Conservation (phyloP, 2,888 invertebrate genomes). For the Lasiommata megera region DNA sequence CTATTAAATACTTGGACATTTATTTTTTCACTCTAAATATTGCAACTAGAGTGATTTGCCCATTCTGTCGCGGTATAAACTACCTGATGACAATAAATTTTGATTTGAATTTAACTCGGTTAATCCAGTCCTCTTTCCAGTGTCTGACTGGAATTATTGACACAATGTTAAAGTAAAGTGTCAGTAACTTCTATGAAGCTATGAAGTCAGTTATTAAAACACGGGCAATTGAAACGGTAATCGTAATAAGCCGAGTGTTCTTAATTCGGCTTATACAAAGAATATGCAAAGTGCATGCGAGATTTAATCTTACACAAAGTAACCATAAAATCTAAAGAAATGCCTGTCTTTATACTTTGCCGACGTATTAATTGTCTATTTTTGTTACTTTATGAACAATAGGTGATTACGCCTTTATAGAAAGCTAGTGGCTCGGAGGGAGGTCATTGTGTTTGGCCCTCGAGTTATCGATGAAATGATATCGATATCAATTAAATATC, state of each 20-base stretch:
- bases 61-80: too few species aligned
- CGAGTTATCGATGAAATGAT: slow-evolving; percentile 49
- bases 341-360: slow-evolving; percentile 28
- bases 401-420: slow-evolving; percentile 74
- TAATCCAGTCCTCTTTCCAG: too few species aligned
- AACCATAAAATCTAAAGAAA: slow-evolving; percentile 24
- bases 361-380: slow-evolving; percentile 57
- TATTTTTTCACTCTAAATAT: too few species aligned
- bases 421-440: slow-evolving; percentile 68
- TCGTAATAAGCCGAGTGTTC: background rate
- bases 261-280: background rate
- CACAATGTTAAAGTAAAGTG: too few species aligned
- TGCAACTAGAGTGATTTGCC: too few species aligned
- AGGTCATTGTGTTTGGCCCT: slow-evolving; percentile 68
- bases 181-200: too few species aligned
- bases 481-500: slow-evolving; percentile 69
- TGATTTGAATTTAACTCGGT: too few species aligned
- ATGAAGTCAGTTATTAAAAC: background rate
- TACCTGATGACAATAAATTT: too few species aligned
- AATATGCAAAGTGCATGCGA: slow-evolving; percentile 13
- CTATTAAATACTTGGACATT: too few species aligned
- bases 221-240: background rate
- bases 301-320: slow-evolving; percentile 22
- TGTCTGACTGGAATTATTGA: too few species aligned
- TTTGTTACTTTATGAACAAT: slow-evolving; percentile 67